Conservation (phyloP, 2,888 invertebrate genomes). For the Heteromurus nitidus region DNA sequence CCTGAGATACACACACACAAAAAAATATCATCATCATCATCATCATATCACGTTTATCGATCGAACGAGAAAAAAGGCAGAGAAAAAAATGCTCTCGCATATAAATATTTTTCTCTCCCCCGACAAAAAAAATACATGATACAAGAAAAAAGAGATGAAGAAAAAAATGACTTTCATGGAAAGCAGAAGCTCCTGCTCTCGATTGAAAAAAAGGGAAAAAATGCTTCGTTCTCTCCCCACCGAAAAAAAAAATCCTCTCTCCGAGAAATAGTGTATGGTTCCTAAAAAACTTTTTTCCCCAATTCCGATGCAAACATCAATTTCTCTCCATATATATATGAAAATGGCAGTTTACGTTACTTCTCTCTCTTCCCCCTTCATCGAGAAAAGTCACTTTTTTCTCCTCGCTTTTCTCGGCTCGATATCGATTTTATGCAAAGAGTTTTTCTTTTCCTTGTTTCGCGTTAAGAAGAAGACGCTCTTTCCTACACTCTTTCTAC, state of each 20-base stretch:
- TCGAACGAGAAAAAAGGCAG: neutral
- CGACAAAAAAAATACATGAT: neutral
- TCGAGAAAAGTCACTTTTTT: conserved; percentile 9
- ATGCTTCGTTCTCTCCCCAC: neutral
- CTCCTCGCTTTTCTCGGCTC: neutral
- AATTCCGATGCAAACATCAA: conserved; percentile 26
- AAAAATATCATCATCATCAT: conserved; percentile 1
- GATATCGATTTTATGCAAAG: conserved; percentile 52
- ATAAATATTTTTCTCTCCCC: neutral
- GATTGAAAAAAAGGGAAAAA: conserved; percentile 4
- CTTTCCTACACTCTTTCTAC: too few species aligned
- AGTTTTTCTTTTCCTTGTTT: too few species aligned
- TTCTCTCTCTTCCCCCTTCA: conserved; percentile 15
- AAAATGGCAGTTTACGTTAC: conserved; percentile 6
- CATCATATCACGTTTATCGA: neutral
- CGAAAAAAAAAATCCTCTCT: conserved; percentile 1
- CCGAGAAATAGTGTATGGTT: too few species aligned
- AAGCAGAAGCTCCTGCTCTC: too few species aligned
- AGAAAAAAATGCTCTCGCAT: conserved; percentile 1
- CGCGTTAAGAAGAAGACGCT: too few species aligned
- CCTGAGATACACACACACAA: conserved; percentile 20
- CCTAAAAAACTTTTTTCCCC: too few species aligned
- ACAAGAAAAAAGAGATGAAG: too few species aligned
- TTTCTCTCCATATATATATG: conserved; percentile 3
- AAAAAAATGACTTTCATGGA: neutral